Conservation (phyloP, 2,797 vertebrate species). For the Anas bernieri region DNA sequence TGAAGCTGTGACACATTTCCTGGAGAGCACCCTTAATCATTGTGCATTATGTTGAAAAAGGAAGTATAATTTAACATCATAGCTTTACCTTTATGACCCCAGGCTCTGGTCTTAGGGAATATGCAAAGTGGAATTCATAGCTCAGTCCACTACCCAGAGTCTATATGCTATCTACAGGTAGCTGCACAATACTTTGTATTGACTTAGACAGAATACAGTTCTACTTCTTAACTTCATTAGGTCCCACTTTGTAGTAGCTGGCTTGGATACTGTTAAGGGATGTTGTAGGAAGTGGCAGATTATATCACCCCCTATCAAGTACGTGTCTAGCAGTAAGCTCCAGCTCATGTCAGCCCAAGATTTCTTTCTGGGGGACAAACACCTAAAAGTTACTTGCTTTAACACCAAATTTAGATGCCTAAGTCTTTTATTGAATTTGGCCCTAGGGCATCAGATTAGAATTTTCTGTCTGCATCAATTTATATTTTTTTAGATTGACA, state of each 20-base stretch:
- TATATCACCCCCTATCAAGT: accelerated
- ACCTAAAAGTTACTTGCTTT: slow-evolving; percentile 25
- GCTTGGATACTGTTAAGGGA: neutral
- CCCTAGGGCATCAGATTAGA: slow-evolving; percentile 53
- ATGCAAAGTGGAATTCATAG: neutral
- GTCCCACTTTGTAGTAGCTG: neutral
- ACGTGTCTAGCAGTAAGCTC: neutral
- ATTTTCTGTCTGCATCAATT: slow-evolving; percentile 53
- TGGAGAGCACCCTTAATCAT: neutral
- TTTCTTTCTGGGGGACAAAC: neutral
- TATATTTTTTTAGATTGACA: slow-evolving; percentile 55
- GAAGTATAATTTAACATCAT: neutral
- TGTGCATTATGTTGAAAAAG: neutral
- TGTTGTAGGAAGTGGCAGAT: neutral
- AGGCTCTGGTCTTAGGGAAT: neutral
- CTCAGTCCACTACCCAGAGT: neutral
- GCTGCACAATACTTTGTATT: neutral
- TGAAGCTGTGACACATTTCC: neutral
- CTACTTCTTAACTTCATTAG: neutral
- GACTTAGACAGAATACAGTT: neutral
- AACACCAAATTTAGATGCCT: slow-evolving; percentile 21
- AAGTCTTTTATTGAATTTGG: slow-evolving; percentile 39
- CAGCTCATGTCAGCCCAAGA: neutral
- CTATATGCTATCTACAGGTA: neutral
- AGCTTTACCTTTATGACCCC: accelerated